phyloP scores from a whole-genome alignment of 2,113 vertebrate species.

The Sinosuthora webbiana region DNA sequence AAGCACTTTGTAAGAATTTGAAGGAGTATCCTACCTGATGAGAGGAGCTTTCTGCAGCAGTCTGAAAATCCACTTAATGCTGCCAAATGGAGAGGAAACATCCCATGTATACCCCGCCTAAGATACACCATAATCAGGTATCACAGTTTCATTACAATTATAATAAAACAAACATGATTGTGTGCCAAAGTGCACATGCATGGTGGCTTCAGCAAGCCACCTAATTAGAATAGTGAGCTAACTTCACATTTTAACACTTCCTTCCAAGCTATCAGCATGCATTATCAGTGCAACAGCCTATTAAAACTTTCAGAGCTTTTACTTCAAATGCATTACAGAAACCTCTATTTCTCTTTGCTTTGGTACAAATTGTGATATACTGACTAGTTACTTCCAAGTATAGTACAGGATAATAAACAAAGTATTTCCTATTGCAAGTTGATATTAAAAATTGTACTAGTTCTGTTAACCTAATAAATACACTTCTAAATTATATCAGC shows the following conservation, averaged over 20 bases:
- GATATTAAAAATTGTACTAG: neutral
- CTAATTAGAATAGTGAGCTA: neutral
- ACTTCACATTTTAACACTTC: neutral
- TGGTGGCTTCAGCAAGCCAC: neutral
- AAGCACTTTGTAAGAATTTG: neutral
- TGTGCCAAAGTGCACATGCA: neutral
- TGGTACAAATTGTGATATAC: neutral
- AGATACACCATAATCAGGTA: slow-evolving; percentile 70
- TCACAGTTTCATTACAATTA: slow-evolving; percentile 59
- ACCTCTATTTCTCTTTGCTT: neutral
- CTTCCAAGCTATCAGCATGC: neutral
- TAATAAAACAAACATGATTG: slow-evolving; percentile 46
- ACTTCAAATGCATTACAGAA: neutral
- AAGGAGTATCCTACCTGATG: slow-evolving; percentile 82
- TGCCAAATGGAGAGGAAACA: slow-evolving; percentile 98
- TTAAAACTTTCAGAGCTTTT: neutral
- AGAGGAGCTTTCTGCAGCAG: slow-evolving; percentile 97
- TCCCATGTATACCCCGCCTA: slow-evolving; percentile 95
- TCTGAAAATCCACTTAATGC: slow-evolving; percentile 98
- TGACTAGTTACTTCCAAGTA: neutral
- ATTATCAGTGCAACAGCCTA: neutral
- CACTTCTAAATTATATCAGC: neutral
- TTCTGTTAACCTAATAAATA: neutral
- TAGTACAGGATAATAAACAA: neutral
- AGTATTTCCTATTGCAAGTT: neutral